Base-by-base conservation (phyloP, 2,797 vertebrate genomes). In the Clarias pachynema region DNA sequence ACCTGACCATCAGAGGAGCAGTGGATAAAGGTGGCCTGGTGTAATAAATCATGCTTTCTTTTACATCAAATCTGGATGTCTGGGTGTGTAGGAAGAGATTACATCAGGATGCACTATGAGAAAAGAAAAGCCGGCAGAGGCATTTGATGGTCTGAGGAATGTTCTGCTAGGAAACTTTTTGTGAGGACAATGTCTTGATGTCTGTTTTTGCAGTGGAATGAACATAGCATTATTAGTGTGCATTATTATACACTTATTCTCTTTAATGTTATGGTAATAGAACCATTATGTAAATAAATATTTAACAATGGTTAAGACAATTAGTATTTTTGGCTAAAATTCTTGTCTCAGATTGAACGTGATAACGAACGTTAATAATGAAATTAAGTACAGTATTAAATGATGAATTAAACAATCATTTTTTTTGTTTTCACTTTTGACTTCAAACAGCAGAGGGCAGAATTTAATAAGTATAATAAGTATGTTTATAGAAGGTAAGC, bases 391-490 rank as follows among this genome's bases (percentile, higher is more conserved):
- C 24, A 60, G 15, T 22, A 37, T 59, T 24, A 57, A 57, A 74
- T 26, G 18, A 40, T 9, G 7, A 59, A 44, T 59, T 70, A 15
- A 18, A 40, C 0, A 66, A 14, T 2, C 8, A 8, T 18, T 44
- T 20, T 44, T 20, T 22, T 26, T 40, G 57, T 62, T 49, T 40
- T 60, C 10, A 26, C 62, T 37, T 37, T 37, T 31, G 1, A 22
- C 31, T 59, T 44, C n/a, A 77, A 60, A 69, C 85, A 82, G 72
- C 79, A 86, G 85, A 82, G 70, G 85, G 70, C 85, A 86, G 62
- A 26, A 26, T 82, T 77, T 49, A 69, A 62, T 85, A 37, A 37
- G 34, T 37, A 37, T 37, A 66, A 9, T 53, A 12, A 34, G 24
- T 6, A 15, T 37, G 3, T 22, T 49, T 59, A 31, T 59, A 56